phyloP scores from a whole-genome alignment of 2,888 invertebrate genomes.

The Rhodophaea formosa region DNA sequence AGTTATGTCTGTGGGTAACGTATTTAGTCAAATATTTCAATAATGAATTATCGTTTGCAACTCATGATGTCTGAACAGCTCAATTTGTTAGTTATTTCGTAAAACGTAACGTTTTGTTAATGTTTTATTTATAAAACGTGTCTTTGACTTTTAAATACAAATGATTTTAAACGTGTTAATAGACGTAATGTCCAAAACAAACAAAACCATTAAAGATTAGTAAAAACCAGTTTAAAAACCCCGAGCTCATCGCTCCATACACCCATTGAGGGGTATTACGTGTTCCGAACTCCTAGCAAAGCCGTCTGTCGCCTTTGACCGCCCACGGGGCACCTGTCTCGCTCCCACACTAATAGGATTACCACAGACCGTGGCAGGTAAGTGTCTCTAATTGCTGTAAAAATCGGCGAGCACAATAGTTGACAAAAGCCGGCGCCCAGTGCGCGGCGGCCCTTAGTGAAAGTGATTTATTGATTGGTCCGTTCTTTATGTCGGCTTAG shows the following conservation, averaged over 20 bases:
- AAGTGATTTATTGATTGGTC: constrained; percentile 77
- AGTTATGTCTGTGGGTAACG: constrained; percentile 1
- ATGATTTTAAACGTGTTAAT: background rate
- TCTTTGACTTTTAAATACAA: too few species aligned
- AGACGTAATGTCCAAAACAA: background rate
- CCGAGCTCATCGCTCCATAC: constrained; percentile 37
- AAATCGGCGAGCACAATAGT: constrained; percentile 71
- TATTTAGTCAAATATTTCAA: constrained; percentile 3
- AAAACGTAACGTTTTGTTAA: too few species aligned
- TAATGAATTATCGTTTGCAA: background rate
- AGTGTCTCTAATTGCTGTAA: constrained; percentile 79
- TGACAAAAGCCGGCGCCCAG: constrained; percentile 70
- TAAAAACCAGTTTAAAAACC: constrained; percentile 35
- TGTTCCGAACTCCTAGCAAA: constrained; percentile 24
- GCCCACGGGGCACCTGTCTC: constrained; percentile 53
- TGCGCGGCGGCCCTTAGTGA: constrained; percentile 58
- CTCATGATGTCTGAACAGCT: background rate
- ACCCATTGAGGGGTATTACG: constrained; percentile 34
- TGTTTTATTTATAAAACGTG: too few species aligned
- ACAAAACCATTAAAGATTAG: constrained; percentile 17
- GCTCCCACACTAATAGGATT: constrained; percentile 69
- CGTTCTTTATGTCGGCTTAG: constrained; percentile 60
- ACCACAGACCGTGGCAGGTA: constrained; percentile 70
- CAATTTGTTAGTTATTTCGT: background rate
- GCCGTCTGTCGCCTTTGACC: constrained; percentile 41